A percentile compares a stretch with the other conserved stretches of the same genome.
Conservation (phyloP, 2,113 vertebrate species). For the Micronycteris hirsuta region DNA sequence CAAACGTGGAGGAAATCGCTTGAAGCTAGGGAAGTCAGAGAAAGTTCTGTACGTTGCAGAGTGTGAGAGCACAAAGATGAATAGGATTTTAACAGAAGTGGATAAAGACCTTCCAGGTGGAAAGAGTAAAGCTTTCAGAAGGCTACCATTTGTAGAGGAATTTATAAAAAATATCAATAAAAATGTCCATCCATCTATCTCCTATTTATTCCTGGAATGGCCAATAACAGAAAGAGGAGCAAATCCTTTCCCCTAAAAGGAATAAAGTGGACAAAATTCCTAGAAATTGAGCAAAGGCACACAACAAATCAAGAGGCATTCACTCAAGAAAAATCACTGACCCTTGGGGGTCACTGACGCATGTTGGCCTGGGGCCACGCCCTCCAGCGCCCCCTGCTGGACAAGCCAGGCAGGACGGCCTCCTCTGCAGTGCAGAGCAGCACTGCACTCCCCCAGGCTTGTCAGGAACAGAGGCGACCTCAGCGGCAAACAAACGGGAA, state of each 20-base stretch:
- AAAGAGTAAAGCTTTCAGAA: not conserved
- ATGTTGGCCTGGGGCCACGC: no score
- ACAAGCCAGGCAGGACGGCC: no score
- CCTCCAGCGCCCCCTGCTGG: not conserved
- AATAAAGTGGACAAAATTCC: not conserved
- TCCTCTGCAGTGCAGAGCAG: not conserved
- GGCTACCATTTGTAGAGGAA: not conserved
- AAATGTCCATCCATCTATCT: not conserved
- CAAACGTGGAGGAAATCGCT: not conserved
- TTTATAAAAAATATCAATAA: not conserved
- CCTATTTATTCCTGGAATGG: not conserved
- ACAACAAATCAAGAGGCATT: not conserved
- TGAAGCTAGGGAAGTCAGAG: not conserved
- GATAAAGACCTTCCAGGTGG: not conserved
- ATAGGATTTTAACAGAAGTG: not conserved
- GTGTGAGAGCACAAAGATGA: not conserved
- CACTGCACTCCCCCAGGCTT: no score
- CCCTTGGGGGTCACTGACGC: rapidly evolving
- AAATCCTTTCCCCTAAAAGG: not conserved
- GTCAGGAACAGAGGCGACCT: not conserved
- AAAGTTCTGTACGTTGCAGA: not conserved
- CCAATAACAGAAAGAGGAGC: not conserved
- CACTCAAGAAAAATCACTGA: not conserved
- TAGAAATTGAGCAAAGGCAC: not conserved
- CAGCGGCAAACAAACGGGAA: not conserved